A percentile compares a stretch with the other conserved stretches of the same genome.
Evolutionary conservation across 2,888 invertebrate species (phyloP).

Genomic region (Andrena bucephala): DNA sequence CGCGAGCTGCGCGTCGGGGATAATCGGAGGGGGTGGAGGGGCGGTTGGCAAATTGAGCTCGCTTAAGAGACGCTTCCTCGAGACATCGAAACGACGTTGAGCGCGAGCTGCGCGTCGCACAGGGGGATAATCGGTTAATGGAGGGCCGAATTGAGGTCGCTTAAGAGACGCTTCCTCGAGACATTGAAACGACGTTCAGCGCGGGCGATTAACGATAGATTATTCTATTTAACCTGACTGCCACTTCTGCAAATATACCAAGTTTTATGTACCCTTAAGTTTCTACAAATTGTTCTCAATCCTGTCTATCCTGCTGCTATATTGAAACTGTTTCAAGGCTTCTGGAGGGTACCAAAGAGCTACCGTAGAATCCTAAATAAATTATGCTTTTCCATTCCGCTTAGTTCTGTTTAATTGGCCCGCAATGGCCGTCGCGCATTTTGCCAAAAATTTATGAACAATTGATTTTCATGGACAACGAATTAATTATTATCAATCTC

Average conservation of each 20-base stretch:
- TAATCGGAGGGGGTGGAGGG: constrained; percentile 58
- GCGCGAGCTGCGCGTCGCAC: not conserved
- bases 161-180: constrained; percentile 22
- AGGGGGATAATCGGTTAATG: constrained; percentile 63
- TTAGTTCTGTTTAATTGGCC: too few relatives aligned
- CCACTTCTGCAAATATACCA: not conserved
- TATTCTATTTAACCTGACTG: constrained; percentile 4
- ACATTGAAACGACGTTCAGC: constrained; percentile 12
- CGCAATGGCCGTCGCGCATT: too few relatives aligned
- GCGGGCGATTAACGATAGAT: not conserved
- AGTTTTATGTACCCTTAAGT: too few relatives aligned
- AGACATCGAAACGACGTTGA: constrained; percentile 10
- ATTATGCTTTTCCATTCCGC: too few relatives aligned
- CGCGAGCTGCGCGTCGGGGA: constrained; percentile 3
- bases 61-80: constrained; percentile 25
- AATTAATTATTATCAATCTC: too few relatives aligned
- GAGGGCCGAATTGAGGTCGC: constrained; percentile 62
- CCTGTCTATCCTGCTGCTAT: too few relatives aligned
- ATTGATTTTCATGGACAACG: too few relatives aligned
- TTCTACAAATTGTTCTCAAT: too few relatives aligned
- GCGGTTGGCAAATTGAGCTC: constrained; percentile 57
- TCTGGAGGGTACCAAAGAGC: too few relatives aligned
- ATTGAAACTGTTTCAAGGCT: too few relatives aligned
- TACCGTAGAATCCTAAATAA: too few relatives aligned
- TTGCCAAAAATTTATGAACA: too few relatives aligned